Percentiles rank a stretch among this genome's conserved stretches.
Evolutionary conservation across 1,140 invertebrate genomes (phyloP).

Genomic region (Chironomus tepperi): DNA sequence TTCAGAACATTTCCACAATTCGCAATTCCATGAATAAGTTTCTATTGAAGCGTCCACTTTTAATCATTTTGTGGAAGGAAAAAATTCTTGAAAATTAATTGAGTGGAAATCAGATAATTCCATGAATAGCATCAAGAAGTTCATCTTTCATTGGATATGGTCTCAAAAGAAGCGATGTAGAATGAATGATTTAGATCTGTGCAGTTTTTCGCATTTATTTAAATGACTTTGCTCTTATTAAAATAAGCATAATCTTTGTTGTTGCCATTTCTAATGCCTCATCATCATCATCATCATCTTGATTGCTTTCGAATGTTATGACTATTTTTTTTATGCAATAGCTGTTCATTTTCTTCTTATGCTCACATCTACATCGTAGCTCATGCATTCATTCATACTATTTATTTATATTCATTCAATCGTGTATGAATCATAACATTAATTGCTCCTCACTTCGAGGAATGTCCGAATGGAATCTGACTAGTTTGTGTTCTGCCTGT

Average conservation of each 20-base stretch:
- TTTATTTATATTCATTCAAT: neutral
- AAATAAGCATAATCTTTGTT: too few relatives aligned
- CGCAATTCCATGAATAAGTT: neutral
- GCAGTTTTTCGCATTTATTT: too few relatives aligned
- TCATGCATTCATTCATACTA: neutral
- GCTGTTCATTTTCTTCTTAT: neutral
- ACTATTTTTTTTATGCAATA: constrained; percentile 13
- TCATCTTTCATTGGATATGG: neutral
- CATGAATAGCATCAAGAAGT: neutral
- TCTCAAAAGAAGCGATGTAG: neutral
- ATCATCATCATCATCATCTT: neutral
- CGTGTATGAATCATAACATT: constrained; percentile 2
- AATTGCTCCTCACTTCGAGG: neutral
- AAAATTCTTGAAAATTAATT: neutral
- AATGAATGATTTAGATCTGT: neutral
- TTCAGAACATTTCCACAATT: too few relatives aligned
- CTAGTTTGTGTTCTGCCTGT: neutral
- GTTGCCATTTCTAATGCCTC: neutral
- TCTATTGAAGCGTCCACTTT: constrained; percentile 1
- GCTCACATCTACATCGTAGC: neutral
- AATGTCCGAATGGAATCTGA: neutral
- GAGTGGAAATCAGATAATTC: neutral
- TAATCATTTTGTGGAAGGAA: neutral
- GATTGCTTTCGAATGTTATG: neutral
- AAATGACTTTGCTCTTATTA: too few relatives aligned